Conservation (phyloP, 2,888 invertebrate species). For the Aelia acuminata region DNA sequence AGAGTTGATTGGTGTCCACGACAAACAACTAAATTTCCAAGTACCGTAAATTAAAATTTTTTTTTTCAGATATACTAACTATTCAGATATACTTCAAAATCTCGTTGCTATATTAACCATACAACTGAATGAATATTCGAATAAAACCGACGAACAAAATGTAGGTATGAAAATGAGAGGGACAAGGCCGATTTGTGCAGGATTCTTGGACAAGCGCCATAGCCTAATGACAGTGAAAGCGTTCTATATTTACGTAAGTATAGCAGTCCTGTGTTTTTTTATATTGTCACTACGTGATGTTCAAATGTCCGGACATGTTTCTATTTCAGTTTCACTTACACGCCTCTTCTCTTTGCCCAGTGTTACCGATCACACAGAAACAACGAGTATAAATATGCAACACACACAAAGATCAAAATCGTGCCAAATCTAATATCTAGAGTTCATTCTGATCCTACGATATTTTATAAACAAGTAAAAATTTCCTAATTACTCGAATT, state of each 20-base stretch:
- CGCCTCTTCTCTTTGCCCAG: neutral
- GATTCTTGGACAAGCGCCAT: neutral
- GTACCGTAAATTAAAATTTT: too few relatives aligned
- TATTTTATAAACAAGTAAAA: too few relatives aligned
- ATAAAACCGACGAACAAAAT: neutral
- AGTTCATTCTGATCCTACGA: too few relatives aligned
- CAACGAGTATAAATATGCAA: neutral
- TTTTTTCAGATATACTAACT: too few relatives aligned
- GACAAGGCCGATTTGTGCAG: neutral
- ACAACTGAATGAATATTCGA: too few relatives aligned
- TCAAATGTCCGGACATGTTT: neutral
- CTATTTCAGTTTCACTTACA: neutral
- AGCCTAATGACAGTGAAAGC: slow-evolving; percentile 12
- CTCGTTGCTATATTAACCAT: too few relatives aligned
- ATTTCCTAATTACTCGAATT: too few relatives aligned
- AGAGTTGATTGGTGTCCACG: too few relatives aligned
- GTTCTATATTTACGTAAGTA: neutral
- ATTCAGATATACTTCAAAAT: too few relatives aligned
- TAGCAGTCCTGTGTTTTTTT: neutral
- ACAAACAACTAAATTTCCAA: too few relatives aligned
- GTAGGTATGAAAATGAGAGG: neutral
- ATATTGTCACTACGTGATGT: neutral
- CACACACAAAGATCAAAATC: neutral
- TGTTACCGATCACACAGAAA: neutral
- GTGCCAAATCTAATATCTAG: too few relatives aligned